Evolutionary conservation across 2,113 vertebrate species (phyloP).

Genomic region (Hypocryptadius cinnamomeus): DNA sequence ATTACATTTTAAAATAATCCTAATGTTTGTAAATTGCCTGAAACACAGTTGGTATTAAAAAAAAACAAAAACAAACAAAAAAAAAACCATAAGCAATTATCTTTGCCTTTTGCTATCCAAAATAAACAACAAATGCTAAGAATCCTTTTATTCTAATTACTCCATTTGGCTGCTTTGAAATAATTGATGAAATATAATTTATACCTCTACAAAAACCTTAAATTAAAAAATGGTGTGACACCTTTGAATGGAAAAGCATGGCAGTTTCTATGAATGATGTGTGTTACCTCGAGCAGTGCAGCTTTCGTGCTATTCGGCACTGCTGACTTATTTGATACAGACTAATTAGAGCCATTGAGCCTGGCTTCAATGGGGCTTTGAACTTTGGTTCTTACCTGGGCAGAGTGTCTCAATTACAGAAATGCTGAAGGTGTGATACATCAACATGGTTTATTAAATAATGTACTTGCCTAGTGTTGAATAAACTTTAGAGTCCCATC

Average conservation of each 20-base stretch:
- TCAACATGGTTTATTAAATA: neutral
- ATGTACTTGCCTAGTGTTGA: neutral
- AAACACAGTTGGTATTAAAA: neutral
- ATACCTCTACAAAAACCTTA: neutral
- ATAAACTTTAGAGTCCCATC: neutral
- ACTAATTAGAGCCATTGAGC: neutral
- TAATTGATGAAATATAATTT: neutral
- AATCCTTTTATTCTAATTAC: neutral
- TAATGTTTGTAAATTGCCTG: conserved; percentile 15
- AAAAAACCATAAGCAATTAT: neutral
- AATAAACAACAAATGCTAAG: conserved; percentile 2
- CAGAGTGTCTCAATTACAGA: neutral
- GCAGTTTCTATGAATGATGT: neutral
- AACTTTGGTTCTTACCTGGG: neutral
- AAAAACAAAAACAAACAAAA: neutral
- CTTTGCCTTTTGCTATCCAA: neutral
- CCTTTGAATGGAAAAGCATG: neutral
- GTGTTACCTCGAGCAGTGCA: neutral
- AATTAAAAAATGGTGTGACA: neutral
- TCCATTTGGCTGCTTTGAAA: neutral
- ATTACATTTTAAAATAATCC: neutral
- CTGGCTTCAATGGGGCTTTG: neutral
- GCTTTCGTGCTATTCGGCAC: neutral
- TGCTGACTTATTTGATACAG: neutral
- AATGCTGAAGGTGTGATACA: neutral